Evolutionary conservation across 2,113 vertebrate genomes (phyloP).

Genomic region (Ahaetulla prasina): DNA sequence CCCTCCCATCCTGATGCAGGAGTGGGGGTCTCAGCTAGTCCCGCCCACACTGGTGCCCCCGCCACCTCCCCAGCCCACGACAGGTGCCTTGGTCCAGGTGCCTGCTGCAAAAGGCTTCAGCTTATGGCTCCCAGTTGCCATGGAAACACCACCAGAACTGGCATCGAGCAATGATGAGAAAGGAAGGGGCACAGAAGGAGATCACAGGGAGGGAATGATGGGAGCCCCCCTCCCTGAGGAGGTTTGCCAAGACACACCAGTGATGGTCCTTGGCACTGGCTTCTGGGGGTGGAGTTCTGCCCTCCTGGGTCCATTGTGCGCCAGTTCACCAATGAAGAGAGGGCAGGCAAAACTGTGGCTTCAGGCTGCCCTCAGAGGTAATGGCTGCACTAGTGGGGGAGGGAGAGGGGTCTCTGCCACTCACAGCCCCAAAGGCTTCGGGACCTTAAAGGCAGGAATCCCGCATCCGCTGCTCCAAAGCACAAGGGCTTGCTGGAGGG

Average conservation of each 20-base stretch:
- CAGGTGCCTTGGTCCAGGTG: background rate
- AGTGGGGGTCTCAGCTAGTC: background rate
- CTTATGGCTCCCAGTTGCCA: constrained; percentile 46
- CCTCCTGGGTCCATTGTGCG: background rate
- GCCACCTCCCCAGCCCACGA: background rate
- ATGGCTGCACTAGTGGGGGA: background rate
- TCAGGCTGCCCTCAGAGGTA: background rate
- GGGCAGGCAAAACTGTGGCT: background rate
- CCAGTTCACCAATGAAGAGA: background rate
- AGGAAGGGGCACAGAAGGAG: constrained; percentile 40
- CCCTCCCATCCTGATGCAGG: too few relatives aligned
- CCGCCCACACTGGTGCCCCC: background rate
- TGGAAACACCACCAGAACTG: constrained; percentile 55
- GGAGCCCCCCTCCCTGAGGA: background rate
- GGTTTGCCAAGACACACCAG: background rate
- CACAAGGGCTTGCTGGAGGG: background rate
- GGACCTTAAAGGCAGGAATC: background rate
- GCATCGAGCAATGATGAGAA: constrained; percentile 51
- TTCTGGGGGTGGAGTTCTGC: background rate
- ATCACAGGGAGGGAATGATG: background rate
- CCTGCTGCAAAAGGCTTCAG: constrained; percentile 11
- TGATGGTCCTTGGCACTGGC: background rate
- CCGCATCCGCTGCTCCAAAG: background rate
- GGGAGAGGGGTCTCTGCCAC: too few relatives aligned
- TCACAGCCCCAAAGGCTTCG: background rate